A percentile compares a stretch with the other conserved stretches of the same genome.
phyloP scores from a whole-genome alignment of 2,888 invertebrate species.

The Acleris literana region DNA sequence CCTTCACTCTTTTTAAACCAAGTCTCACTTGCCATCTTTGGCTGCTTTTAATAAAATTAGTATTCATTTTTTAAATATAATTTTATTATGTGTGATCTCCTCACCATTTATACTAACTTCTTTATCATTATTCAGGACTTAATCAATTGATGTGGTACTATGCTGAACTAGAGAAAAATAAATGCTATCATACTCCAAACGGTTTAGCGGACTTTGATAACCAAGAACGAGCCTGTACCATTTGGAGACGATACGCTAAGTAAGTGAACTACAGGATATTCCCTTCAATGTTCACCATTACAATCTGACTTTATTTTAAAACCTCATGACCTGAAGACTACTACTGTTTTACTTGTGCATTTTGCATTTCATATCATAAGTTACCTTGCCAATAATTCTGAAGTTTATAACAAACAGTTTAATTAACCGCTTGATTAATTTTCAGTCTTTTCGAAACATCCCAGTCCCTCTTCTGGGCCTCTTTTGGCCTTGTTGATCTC shows the following conservation, averaged over 20 bases:
- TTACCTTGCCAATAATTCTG: too few relatives aligned
- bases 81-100: not conserved
- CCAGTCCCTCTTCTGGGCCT: conserved; percentile 99
- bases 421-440: conserved; percentile 40
- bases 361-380: too few relatives aligned
- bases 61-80: too few relatives aligned
- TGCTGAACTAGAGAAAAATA: conserved; percentile 93
- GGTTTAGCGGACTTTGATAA: conserved; percentile 93
- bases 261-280: conserved; percentile 68
- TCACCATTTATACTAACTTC: not conserved
- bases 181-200: conserved; percentile 89
- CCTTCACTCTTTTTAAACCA: too few relatives aligned
- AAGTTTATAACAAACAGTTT: too few relatives aligned
- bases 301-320: not conserved
- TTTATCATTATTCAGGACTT: conserved; percentile 81
- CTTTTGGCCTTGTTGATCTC: conserved; percentile 97
- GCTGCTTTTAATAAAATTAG: too few relatives aligned
- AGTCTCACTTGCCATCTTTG: too few relatives aligned
- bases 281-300: not conserved
- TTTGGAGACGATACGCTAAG: conserved; percentile 96
- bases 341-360: too few relatives aligned
- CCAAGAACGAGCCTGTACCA: conserved; percentile 91
- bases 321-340: too few relatives aligned
- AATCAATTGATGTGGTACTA: conserved; percentile 97
- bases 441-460: conserved; percentile 97